A percentile compares a stretch with the other conserved stretches of the same genome.
These are phyloP conservation scores for Calliopum simillimum DNA, from an alignment of 2,888 invertebrate species.

Conservation along the genomic window DNA sequence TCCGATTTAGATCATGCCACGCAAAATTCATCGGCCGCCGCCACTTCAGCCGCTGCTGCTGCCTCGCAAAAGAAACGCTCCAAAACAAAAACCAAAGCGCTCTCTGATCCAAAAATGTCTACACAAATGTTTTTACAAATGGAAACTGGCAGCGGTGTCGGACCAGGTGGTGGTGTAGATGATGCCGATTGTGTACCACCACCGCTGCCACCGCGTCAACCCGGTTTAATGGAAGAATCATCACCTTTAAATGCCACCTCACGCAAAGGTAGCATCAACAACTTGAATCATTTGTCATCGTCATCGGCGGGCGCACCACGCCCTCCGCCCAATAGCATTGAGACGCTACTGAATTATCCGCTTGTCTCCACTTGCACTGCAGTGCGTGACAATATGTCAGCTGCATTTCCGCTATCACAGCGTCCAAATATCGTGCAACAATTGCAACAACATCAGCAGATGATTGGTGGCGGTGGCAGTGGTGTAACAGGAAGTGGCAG, in stretches of 20 bases:
- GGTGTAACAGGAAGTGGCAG: constrained; percentile 15
- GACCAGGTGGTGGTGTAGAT: constrained; percentile 43
- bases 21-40: constrained; percentile 12
- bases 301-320: constrained; percentile 42
- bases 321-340: constrained; percentile 64
- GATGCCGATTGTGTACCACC: constrained; percentile 67
- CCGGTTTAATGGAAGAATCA: constrained; percentile 67
- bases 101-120: constrained; percentile 68
- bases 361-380: constrained; percentile 67
- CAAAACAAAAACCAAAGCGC: constrained; percentile 66
- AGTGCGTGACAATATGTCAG: constrained; percentile 65
- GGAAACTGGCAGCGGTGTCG: constrained; percentile 52
- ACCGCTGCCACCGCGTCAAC: constrained; percentile 73
- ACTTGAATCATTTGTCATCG: constrained; percentile 48
- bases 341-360: constrained; percentile 66
- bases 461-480: constrained; percentile 44
- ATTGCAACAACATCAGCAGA: constrained; percentile 64
- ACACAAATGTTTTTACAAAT: constrained; percentile 68
- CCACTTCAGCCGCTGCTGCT: constrained; percentile 42
- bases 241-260: constrained; percentile 21
- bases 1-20: constrained; percentile 65
- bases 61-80: constrained; percentile 50
- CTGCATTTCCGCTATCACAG: constrained; percentile 66
- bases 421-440: constrained; percentile 67
- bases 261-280: constrained; percentile 57